Base-by-base conservation (phyloP, 2,888 invertebrate species). In the Polyommatus icarus region DNA sequence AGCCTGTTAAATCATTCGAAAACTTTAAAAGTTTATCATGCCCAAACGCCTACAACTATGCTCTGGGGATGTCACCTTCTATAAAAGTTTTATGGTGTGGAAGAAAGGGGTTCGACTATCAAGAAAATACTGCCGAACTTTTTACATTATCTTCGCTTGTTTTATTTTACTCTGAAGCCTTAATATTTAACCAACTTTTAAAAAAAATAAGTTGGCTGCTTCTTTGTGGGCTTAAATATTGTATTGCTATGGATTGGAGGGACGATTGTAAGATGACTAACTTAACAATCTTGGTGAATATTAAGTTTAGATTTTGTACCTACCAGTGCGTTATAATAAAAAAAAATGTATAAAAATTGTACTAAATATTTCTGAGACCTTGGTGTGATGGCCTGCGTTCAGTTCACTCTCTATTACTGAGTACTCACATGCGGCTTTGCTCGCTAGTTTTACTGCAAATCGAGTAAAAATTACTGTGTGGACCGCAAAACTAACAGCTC, bases 81-180 rank as follows among this genome's bases (percentile, higher is more conserved):
- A 86, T 89, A 91, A 89, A 91, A 92, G 91, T 92, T 93, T 91
- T 91, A 92, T 92, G 92, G 89, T 81, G 86, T 86, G 90, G 90
- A 92, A 92, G 88, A 90, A 76, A 91, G 88, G 91, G 91, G 87
- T 89, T 85, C 85, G 82, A 84, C 89, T 90, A 91, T 91, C 90
- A 88, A 86, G 87, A 86, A 89, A 88, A 88, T 85, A 87, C 86
- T 87, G 88, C 84, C 85, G 79, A 90, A 91, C 84, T 91, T 91
- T 90, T 87, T 87, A 87, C 87, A 89, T 90, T 85, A 81, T 81
- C 79, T 82, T 81, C 79, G 83, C 86, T 84, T 84, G 83, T 82
- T 84, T 84, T 85, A 85, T 88, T 87, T 84, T 83, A 67, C 67
- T 32, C 29, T 32, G 7, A 67, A 67, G 29, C 29, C 29, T 18